These are phyloP conservation scores for Mylabris sibirica DNA, from an alignment of 2,888 invertebrate species.

Conservation along the genomic window DNA sequence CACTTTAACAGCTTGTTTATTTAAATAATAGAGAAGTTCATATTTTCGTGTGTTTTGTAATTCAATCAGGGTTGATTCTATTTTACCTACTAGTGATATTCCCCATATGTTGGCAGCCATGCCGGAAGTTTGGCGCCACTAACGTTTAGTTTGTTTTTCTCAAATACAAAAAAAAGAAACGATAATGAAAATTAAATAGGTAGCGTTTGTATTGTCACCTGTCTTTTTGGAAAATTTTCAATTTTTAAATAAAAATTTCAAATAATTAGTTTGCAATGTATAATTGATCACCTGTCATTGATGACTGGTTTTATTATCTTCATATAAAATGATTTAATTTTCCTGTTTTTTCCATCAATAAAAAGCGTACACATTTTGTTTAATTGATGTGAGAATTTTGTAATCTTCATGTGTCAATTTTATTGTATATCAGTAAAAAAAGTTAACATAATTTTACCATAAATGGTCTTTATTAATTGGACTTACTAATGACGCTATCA, in stretches of 20 bases:
- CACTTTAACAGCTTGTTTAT: conserved; percentile 61
- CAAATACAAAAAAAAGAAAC: conserved; percentile 42
- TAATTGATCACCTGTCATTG: neutral
- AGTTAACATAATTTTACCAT: neutral
- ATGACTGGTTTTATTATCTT: neutral
- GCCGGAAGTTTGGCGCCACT: conserved; percentile 60
- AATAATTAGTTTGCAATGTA: neutral
- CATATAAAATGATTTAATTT: neutral
- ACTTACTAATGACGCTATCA: neutral
- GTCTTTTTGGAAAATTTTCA: neutral
- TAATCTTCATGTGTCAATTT: neutral
- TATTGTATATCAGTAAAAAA: neutral
- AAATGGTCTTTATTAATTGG: neutral
- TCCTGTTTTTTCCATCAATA: neutral
- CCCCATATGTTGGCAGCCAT: conserved; percentile 56
- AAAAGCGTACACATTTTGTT: neutral
- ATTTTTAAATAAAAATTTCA: neutral
- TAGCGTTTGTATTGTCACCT: conserved; percentile 50
- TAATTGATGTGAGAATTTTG: neutral
- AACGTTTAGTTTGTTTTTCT: conserved; percentile 55
- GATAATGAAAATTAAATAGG: conserved; percentile 13
- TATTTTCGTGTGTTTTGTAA: conserved; percentile 58
- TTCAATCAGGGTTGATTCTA: conserved; percentile 53
- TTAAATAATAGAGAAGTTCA: conserved; percentile 61
- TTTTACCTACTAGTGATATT: conserved; percentile 52